Conservation (phyloP, 2,888 invertebrate genomes). For the Pterobdella sp. region DNA sequence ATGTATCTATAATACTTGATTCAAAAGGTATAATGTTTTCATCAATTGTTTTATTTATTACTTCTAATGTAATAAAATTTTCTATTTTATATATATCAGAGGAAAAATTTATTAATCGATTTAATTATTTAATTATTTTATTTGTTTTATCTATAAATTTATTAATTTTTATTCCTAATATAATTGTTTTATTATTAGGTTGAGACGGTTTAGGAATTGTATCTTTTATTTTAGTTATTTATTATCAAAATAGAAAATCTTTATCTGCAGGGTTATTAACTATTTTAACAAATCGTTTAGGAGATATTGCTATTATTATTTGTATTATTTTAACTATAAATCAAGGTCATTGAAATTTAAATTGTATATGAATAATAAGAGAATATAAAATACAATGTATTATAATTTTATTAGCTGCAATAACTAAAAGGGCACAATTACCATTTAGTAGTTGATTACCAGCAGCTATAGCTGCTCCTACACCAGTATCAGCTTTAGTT, state of each 20-base stretch:
- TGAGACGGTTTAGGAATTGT: conserved; percentile 67
- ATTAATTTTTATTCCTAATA: conserved; percentile 64
- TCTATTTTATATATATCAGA: conserved; percentile 60
- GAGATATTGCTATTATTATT: conserved; percentile 63
- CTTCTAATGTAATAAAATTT: conserved; percentile 61
- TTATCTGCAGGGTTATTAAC: conserved; percentile 67
- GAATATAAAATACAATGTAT: conserved; percentile 52
- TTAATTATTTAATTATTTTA: conserved; percentile 61
- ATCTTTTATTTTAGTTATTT: conserved; percentile 68
- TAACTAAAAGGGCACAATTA: conserved; percentile 73
- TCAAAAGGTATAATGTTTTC: conserved; percentile 32
- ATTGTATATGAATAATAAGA: conserved; percentile 51
- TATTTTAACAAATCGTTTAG: conserved; percentile 65
- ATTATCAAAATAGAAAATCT: conserved; percentile 63
- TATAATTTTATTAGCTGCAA: conserved; percentile 54
- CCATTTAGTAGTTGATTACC: conserved; percentile 71
- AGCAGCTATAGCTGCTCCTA: conserved; percentile 68
- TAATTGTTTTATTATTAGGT: conserved; percentile 65
- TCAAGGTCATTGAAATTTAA: conserved; percentile 43
- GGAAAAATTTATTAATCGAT: conserved; percentile 59
- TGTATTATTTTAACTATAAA: conserved; percentile 50
- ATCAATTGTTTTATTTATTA: conserved; percentile 56
- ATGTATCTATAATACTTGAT: conserved; percentile 33
- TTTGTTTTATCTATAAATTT: conserved; percentile 64
- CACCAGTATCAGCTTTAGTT: conserved; percentile 67